phyloP scores from a whole-genome alignment of 2,797 vertebrate genomes.

The Pterois miles region DNA sequence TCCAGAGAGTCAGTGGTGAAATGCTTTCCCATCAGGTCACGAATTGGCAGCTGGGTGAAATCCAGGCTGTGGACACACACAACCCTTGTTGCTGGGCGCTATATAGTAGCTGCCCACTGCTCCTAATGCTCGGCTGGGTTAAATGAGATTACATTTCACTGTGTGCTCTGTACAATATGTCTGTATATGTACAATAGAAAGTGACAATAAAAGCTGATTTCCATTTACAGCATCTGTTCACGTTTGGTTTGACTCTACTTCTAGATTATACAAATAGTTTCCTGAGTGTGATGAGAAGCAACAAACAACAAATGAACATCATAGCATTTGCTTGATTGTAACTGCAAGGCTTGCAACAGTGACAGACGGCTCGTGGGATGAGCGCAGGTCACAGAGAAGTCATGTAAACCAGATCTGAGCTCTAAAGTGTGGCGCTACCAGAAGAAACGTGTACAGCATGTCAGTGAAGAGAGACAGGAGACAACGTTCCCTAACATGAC shows the following conservation, averaged over 20 bases:
- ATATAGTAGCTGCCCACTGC: no score
- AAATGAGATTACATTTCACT: no score
- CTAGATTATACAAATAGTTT: not conserved
- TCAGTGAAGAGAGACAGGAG: slow-evolving; percentile 16
- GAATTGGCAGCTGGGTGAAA: no score
- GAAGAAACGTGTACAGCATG: slow-evolving; percentile 40
- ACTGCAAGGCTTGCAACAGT: slow-evolving; percentile 51
- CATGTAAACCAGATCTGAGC: slow-evolving; percentile 7
- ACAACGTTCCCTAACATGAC: not conserved
- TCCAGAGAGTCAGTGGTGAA: no score
- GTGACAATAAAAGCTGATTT: no score
- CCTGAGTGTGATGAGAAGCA: not conserved
- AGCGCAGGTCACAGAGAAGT: not conserved
- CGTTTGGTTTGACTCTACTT: not conserved
- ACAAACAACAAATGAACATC: not conserved
- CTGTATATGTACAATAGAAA: no score
- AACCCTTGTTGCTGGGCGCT: no score
- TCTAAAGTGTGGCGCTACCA: slow-evolving; percentile 1
- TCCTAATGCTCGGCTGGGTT: no score
- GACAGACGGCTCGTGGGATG: slow-evolving; percentile 12
- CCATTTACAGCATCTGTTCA: no score
- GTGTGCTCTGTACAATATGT: no score
- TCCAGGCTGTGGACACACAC: no score
- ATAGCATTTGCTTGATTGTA: slow-evolving; percentile 56
- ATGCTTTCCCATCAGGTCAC: no score